Percentiles rank a stretch among this genome's conserved stretches.
phyloP scores from a whole-genome alignment of 2,888 invertebrate genomes.

The Sabatieria punctata region DNA sequence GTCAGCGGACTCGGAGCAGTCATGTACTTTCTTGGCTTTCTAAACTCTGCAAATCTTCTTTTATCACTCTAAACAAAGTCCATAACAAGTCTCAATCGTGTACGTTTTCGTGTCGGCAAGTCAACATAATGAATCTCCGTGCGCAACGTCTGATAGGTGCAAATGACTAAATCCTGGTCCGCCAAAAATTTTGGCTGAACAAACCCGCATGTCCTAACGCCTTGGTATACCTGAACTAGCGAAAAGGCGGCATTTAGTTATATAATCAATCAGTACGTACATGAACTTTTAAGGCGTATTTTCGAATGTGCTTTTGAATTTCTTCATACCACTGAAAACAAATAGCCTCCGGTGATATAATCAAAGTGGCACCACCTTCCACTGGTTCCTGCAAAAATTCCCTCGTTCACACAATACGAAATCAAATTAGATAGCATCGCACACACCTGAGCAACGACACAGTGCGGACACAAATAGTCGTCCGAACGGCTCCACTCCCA shows the following conservation, averaged over 20 bases:
- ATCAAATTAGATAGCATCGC: not conserved
- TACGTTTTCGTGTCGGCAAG: constrained; percentile 37
- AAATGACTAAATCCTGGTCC: constrained; percentile 51
- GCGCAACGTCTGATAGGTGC: constrained; percentile 49
- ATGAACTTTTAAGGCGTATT: constrained; percentile 30
- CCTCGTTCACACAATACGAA: not conserved
- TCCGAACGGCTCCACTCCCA: constrained; percentile 30
- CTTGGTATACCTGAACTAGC: constrained; percentile 32
- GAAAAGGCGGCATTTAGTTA: not conserved
- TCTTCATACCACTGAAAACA: constrained; percentile 54
- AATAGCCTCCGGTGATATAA: constrained; percentile 51
- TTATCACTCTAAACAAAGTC: not conserved
- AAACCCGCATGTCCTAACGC: constrained; percentile 41
- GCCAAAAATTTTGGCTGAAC: constrained; percentile 47
- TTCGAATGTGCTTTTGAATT: constrained; percentile 23
- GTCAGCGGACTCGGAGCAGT: constrained; percentile 49
- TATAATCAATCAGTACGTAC: constrained; percentile 19
- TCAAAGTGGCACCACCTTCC: constrained; percentile 47
- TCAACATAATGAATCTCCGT: constrained; percentile 47
- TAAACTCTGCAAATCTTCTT: constrained; percentile 29
- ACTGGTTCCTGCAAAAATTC: constrained; percentile 4
- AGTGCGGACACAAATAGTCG: constrained; percentile 47
- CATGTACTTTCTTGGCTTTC: constrained; percentile 47
- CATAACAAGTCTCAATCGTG: constrained; percentile 10
- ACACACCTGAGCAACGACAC: constrained; percentile 38